Evolutionary conservation across 2,888 invertebrate species (phyloP).

Genomic region (Dromius quadrimaculatus): DNA sequence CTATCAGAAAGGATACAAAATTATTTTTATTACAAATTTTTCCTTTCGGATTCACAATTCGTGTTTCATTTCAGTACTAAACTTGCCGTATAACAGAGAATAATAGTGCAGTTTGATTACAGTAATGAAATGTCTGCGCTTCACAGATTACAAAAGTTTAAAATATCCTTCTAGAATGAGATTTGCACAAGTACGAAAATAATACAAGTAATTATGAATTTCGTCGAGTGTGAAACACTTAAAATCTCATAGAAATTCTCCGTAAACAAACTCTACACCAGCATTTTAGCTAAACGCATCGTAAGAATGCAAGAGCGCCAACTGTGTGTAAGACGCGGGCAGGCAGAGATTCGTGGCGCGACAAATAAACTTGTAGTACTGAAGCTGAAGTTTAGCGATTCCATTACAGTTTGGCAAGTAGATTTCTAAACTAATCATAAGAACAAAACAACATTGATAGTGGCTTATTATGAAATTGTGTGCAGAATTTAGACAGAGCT

Average conservation of each 20-base stretch:
- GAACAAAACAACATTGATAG: conserved; percentile 45
- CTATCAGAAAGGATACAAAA: conserved; percentile 9
- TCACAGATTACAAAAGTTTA: conserved; percentile 11
- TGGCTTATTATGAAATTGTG: conserved; percentile 47
- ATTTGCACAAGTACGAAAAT: background rate
- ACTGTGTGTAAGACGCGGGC: too few species aligned
- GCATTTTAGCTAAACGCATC: background rate
- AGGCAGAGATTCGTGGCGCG: conserved; percentile 13
- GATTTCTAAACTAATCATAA: conserved; percentile 49
- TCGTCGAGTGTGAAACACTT: conserved; percentile 24
- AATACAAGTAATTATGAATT: conserved; percentile 24
- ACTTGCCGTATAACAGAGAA: too few species aligned
- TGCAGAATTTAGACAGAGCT: conserved; percentile 30
- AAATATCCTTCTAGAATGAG: background rate
- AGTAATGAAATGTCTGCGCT: background rate
- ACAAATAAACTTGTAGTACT: conserved; percentile 29
- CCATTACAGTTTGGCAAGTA: conserved; percentile 43
- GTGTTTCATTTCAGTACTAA: too few species aligned
- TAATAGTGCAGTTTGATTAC: too few species aligned
- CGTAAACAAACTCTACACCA: conserved; percentile 1
- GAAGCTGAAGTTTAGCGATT: conserved; percentile 39
- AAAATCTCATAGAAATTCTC: too few species aligned
- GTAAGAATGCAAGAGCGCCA: too few species aligned
- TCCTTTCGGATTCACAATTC: too few species aligned
- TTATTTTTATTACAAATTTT: conserved; percentile 16